Evolutionary conservation across 2,797 vertebrate species (phyloP).

Genomic region (Syndactyla subalaris): DNA sequence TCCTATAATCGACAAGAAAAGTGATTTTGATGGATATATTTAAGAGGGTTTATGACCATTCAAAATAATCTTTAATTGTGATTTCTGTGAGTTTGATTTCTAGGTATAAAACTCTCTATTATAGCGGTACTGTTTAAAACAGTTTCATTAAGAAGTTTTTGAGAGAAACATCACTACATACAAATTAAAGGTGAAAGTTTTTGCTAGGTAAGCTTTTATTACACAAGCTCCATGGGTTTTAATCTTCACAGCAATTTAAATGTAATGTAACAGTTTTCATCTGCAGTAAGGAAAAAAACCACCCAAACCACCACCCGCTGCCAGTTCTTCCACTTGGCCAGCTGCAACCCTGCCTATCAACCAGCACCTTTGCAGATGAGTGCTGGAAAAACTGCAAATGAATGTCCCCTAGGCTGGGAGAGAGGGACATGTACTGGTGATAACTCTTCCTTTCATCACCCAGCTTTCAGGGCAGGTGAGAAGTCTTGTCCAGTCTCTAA

Average conservation of each 20-base stretch:
- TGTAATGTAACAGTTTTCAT: neutral
- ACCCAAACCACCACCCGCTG: neutral
- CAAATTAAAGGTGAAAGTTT: neutral
- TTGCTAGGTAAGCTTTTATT: neutral
- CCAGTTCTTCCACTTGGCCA: neutral
- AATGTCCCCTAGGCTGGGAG: neutral
- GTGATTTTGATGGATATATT: neutral
- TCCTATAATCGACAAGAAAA: neutral
- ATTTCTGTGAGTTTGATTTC: neutral
- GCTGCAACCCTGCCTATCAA: neutral
- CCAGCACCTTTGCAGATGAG: neutral
- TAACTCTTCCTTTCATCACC: neutral
- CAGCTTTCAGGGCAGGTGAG: neutral
- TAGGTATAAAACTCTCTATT: neutral
- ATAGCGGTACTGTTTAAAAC: neutral
- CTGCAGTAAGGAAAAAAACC: neutral
- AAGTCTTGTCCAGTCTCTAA: neutral
- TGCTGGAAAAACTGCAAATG: neutral
- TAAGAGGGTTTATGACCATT: neutral
- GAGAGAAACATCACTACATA: neutral
- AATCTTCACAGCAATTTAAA: neutral
- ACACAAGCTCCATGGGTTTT: neutral
- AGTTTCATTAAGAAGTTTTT: neutral
- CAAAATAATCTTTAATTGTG: neutral
- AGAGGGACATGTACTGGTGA: neutral